These are phyloP conservation scores for Deroplatys truncata DNA, from an alignment of 2,888 invertebrate genomes.

Conservation along the genomic window DNA sequence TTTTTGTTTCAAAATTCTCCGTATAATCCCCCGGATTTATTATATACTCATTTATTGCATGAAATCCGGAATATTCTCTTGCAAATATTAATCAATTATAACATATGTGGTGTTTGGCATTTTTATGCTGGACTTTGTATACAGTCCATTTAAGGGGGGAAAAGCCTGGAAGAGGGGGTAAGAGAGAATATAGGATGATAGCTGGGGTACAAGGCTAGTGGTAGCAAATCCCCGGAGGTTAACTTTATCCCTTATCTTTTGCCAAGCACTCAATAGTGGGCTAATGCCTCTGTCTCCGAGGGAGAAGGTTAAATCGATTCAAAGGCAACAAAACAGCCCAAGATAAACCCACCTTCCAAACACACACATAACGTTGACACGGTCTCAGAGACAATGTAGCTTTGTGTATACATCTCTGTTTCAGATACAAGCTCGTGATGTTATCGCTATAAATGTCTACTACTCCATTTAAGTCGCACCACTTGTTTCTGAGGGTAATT, in stretches of 20 bases:
- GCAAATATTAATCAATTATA: too few relatives aligned
- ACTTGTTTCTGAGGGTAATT: neutral
- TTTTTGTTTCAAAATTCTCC: too few relatives aligned
- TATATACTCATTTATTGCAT: too few relatives aligned
- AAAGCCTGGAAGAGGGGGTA: neutral
- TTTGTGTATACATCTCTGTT: neutral
- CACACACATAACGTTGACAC: neutral
- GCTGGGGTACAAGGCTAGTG: neutral
- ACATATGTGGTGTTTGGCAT: too few relatives aligned
- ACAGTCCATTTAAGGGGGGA: neutral
- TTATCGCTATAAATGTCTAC: neutral
- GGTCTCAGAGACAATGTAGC: neutral
- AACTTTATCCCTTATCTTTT: neutral
- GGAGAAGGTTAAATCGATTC: neutral
- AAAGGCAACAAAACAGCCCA: neutral
- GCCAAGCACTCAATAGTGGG: neutral
- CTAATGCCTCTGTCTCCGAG: neutral
- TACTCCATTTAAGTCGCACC: too few relatives aligned
- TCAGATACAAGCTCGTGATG: neutral
- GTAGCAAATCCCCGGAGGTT: neutral
- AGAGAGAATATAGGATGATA: neutral
- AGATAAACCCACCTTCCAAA: neutral
- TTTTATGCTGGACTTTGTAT: neutral
- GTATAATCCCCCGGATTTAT: too few relatives aligned
- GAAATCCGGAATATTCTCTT: too few relatives aligned